A percentile compares a stretch with the other conserved stretches of the same genome.
These are phyloP conservation scores for Salpingus planirostris DNA, from an alignment of 2,888 invertebrate species.

Conservation along the genomic window DNA sequence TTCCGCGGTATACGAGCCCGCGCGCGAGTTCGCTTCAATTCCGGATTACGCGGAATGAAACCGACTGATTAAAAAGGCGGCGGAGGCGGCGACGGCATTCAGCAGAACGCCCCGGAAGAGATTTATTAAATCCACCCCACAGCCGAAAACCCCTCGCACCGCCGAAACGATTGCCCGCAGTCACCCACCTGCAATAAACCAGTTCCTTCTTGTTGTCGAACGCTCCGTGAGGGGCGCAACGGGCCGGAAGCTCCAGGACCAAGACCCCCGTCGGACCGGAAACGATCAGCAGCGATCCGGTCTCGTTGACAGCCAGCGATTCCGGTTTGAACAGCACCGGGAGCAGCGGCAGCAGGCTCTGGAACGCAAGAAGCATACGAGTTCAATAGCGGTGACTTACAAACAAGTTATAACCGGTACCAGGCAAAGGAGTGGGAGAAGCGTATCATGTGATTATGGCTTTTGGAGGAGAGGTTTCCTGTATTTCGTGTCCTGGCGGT, in stretches of 20 bases:
- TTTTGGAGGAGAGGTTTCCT: no score
- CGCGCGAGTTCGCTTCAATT: constrained; percentile 16
- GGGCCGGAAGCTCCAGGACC: constrained; percentile 60
- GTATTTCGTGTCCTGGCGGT: no score
- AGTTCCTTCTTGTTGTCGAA: constrained; percentile 60
- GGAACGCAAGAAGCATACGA: constrained; percentile 40
- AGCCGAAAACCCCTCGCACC: not conserved
- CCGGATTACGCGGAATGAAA: constrained; percentile 10
- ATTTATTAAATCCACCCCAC: not conserved
- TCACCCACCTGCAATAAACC: constrained; percentile 63
- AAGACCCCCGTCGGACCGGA: constrained; percentile 63
- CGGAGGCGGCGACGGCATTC: no score
- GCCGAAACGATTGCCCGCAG: no score
- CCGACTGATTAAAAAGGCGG: constrained; percentile 5
- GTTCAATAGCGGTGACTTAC: no score
- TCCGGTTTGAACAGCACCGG: constrained; percentile 64
- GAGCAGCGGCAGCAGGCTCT: constrained; percentile 61
- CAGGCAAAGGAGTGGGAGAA: no score
- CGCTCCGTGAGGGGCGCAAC: constrained; percentile 60
- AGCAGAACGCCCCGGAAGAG: not conserved
- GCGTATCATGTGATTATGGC: no score
- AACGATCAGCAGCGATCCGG: constrained; percentile 58
- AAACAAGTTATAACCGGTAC: no score
- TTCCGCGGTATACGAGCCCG: constrained; percentile 10
- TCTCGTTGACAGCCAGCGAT: constrained; percentile 54